These are phyloP conservation scores for Drosophila gaucha DNA, from an alignment of 2,888 invertebrate genomes.

Conservation along the genomic window DNA sequence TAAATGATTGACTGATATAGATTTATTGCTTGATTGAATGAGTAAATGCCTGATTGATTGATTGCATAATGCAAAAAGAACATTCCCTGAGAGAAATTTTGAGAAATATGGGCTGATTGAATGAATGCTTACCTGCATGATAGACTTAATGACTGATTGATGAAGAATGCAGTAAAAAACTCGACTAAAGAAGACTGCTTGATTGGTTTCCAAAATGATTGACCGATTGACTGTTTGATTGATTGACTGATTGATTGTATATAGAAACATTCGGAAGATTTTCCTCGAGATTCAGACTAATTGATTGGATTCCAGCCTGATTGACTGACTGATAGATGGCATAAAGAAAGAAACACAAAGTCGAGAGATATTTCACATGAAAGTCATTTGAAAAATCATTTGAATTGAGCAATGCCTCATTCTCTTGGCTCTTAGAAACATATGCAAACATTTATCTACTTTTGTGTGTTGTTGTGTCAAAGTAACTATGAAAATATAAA, in stretches of 20 bases:
- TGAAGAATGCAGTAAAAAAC: no score
- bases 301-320: no score
- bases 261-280: background rate
- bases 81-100: no score
- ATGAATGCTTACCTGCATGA: no score
- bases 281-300: background rate
- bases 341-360: background rate
- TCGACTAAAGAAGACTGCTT: no score
- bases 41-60: no score
- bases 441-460: background rate
- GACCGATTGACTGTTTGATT: background rate
- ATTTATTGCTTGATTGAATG: no score
- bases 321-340: background rate
- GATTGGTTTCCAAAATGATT: background rate
- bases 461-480: background rate
- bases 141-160: no score
- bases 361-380: no score
- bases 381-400: background rate
- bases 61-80: no score
- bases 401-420: background rate
- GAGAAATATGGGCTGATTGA: no score
- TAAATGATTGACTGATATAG: no score
- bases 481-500: slow-evolving; percentile 4
- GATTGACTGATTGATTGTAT: background rate
- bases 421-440: background rate